Conservation (phyloP, 2,888 invertebrate genomes). For the Thera obeliscata region DNA sequence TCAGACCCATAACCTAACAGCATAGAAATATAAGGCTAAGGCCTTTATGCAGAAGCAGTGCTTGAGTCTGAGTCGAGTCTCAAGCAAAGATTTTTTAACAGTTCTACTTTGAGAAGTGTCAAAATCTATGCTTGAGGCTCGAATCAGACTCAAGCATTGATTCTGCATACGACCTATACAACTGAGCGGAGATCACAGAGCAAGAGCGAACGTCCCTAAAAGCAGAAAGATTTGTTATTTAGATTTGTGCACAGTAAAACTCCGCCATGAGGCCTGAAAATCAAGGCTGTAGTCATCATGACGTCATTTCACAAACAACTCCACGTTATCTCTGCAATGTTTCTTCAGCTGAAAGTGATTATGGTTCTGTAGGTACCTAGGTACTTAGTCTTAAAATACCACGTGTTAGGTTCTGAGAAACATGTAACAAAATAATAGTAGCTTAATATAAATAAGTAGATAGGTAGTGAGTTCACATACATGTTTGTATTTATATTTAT, state of each 20-base stretch:
- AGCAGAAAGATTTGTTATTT: neutral
- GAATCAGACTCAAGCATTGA: too few species aligned
- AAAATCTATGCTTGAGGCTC: too few species aligned
- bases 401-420: conserved; percentile 7
- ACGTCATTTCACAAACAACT: conserved; percentile 32
- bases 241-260: conserved; percentile 12
- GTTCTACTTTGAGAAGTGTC: too few species aligned
- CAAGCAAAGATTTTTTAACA: too few species aligned
- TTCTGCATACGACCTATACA: neutral
- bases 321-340: conserved; percentile 30
- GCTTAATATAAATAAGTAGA: too few species aligned
- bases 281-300: conserved; percentile 32
- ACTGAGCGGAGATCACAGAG: neutral
- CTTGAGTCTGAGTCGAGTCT: too few species aligned
- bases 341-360: conserved; percentile 44
- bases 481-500: too few species aligned
- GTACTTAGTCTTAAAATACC: too few species aligned
- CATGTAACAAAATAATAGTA: neutral
- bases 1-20: too few species aligned
- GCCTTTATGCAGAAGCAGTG: neutral
- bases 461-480: too few species aligned
- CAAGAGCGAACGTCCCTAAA: neutral
- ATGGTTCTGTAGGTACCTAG: neutral
- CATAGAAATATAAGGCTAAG: too few species aligned
- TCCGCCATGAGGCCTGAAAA: neutral